Percentiles rank a stretch among this genome's conserved stretches.
phyloP scores from a whole-genome alignment of 2,797 vertebrate genomes.

The Pseudochaenichthys georgianus region DNA sequence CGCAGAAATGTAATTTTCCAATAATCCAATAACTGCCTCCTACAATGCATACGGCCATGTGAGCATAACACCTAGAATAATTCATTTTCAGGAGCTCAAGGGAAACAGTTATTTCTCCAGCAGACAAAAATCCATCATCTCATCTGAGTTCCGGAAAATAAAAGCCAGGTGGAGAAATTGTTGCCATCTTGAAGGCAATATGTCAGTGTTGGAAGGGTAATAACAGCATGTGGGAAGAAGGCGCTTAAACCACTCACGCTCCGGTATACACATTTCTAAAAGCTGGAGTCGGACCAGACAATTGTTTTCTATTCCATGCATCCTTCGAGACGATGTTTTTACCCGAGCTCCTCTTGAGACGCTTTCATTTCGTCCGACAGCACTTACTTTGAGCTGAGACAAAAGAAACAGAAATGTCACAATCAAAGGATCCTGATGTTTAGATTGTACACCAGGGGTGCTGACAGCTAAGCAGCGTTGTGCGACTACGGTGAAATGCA shows the following conservation, averaged over 20 bases:
- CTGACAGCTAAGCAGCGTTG: constrained; percentile 56
- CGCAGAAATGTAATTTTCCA: constrained; percentile 45
- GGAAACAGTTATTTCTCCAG: constrained; percentile 6
- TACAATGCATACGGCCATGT: not conserved
- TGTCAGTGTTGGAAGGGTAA: constrained; percentile 44
- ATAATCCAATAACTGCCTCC: constrained; percentile 31
- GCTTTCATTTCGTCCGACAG: constrained; percentile 67
- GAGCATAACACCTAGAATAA: not conserved
- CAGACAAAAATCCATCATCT: constrained; percentile 54
- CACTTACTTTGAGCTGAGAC: constrained; percentile 62
- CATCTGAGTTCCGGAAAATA: constrained; percentile 28
- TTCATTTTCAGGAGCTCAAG: constrained; percentile 25
- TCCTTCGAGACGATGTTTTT: constrained; percentile 39
- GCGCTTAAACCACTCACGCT: constrained; percentile 58
- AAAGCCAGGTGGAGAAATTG: constrained; percentile 50
- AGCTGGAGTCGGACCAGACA: constrained; percentile 46
- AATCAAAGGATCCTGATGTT: constrained; percentile 70
- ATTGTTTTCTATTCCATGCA: constrained; percentile 56
- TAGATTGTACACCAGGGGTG: constrained; percentile 59
- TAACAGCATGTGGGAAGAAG: constrained; percentile 52
- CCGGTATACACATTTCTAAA: constrained; percentile 51
- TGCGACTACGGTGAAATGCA: constrained; percentile 43
- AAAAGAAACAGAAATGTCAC: constrained; percentile 49
- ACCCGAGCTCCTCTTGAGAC: constrained; percentile 7
- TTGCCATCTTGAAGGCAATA: constrained; percentile 47